Evolutionary conservation across 2,113 vertebrate species (phyloP).

Genomic region (Aplodontia rufa): DNA sequence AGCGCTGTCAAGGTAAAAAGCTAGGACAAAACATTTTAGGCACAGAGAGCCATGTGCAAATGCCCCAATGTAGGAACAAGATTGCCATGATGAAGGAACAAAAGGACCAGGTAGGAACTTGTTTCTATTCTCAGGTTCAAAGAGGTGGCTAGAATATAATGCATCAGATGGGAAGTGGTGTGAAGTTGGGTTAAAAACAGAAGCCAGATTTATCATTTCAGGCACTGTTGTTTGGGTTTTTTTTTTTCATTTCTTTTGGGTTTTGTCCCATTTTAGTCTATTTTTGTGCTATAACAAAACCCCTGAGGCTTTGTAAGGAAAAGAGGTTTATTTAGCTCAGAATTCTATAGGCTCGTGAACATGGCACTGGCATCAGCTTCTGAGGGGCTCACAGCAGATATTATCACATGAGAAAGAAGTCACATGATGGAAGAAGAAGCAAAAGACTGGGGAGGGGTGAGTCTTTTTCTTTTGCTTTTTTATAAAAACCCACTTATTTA

Average conservation of each 20-base stretch:
- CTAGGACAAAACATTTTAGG: neutral
- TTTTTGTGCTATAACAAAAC: neutral
- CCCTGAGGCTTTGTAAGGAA: neutral
- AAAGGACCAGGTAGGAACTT: neutral
- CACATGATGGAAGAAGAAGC: neutral
- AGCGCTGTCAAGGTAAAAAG: neutral
- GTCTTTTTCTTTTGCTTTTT: neutral
- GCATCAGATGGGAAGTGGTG: neutral
- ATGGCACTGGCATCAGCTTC: neutral
- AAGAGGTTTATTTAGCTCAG: neutral
- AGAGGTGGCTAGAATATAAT: neutral
- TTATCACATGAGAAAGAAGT: neutral
- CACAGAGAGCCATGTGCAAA: neutral
- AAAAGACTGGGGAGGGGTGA: neutral
- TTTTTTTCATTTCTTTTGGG: neutral
- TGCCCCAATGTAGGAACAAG: neutral
- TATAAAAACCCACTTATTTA: neutral
- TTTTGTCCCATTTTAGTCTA: neutral
- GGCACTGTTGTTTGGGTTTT: neutral
- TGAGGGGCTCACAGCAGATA: neutral
- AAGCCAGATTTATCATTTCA: neutral
- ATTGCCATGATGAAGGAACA: neutral
- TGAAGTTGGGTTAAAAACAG: neutral
- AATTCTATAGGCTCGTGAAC: neutral
- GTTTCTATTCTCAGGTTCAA: neutral